A percentile compares a stretch with the other conserved stretches of the same genome.
These are phyloP conservation scores for Paguma larvata DNA, from an alignment of 2,797 vertebrate genomes.

Conservation along the genomic window DNA sequence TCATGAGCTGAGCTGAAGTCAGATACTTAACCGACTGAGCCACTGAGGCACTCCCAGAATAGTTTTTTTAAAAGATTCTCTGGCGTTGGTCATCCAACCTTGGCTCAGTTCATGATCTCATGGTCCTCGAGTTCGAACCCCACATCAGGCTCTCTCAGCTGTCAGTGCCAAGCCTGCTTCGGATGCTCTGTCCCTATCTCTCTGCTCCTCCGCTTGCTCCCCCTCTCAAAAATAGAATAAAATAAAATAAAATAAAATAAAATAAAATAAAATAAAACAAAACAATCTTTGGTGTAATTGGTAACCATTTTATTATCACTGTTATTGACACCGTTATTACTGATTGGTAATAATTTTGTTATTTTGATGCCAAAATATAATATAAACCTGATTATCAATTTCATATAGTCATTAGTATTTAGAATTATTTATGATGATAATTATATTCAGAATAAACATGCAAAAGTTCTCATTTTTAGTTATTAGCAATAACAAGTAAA, in stretches of 20 bases:
- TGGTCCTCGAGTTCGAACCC: too few relatives aligned
- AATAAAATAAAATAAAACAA: too few relatives aligned
- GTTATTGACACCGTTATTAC: neutral
- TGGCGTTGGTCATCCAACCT: neutral
- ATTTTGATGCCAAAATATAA: neutral
- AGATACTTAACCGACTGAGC: too few relatives aligned
- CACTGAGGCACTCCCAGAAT: neutral
- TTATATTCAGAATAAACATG: neutral
- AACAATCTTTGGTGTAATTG: neutral
- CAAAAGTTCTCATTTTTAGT: neutral
- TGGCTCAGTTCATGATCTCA: too few relatives aligned
- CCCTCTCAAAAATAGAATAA: too few relatives aligned
- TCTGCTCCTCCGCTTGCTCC: too few relatives aligned
- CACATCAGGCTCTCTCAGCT: too few relatives aligned
- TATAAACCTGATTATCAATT: neutral
- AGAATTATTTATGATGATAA: neutral
- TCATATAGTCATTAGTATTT: neutral
- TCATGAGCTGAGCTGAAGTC: too few relatives aligned
- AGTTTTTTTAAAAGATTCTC: neutral
- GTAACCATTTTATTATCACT: neutral
- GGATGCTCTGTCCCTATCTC: too few relatives aligned
- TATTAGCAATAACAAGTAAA: neutral
- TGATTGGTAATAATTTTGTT: neutral
- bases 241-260: too few relatives aligned
- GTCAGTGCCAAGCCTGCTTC: too few relatives aligned